Evolutionary conservation across 2,797 vertebrate genomes (phyloP).

Genomic region (Gymnoscopelus microlampas): DNA sequence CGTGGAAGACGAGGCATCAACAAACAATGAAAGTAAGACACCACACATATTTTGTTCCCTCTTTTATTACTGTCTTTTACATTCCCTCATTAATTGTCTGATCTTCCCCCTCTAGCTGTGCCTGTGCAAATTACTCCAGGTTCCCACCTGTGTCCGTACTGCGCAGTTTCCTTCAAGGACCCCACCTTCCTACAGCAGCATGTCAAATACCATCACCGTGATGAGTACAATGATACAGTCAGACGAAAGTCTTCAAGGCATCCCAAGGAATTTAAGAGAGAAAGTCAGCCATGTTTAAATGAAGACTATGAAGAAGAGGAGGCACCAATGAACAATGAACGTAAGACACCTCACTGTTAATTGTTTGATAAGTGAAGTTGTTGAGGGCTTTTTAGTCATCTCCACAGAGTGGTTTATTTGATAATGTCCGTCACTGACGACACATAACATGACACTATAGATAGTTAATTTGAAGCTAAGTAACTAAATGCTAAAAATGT

Average conservation of each 20-base stretch:
- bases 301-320: constrained; percentile 28
- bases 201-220: constrained; percentile 15
- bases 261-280: no score
- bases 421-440: no score
- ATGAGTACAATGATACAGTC: constrained; percentile 1
- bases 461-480: no score
- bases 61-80: neutral
- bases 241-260: neutral
- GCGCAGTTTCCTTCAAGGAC: constrained; percentile 12
- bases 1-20: no score
- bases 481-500: no score
- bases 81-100: neutral
- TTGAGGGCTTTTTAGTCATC: constrained; percentile 2
- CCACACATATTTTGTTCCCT: no score
- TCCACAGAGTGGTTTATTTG: neutral
- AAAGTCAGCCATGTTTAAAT: constrained; percentile 25
- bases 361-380: constrained; percentile 18
- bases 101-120: neutral
- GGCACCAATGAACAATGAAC: constrained; percentile 23
- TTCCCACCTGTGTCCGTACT: constrained; percentile 6
- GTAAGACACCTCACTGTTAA: constrained; percentile 22
- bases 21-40: no score
- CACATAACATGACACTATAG: no score
- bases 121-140: neutral
- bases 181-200: constrained; percentile 24